Conservation (phyloP, 2,113 vertebrate species). For the Sphaerodactylus townsendi region DNA sequence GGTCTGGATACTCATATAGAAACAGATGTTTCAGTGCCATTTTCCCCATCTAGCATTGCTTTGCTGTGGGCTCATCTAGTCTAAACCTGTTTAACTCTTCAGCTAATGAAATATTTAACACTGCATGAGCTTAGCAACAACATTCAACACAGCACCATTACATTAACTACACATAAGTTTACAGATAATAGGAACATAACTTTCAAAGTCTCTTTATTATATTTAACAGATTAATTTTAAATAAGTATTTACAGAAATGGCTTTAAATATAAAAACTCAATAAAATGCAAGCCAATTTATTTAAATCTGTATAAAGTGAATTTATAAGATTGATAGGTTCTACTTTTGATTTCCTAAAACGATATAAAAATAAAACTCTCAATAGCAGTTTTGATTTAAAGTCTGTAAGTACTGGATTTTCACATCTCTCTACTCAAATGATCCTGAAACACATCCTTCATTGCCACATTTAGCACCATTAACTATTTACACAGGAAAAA, state of each 20-base stretch:
- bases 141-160: neutral
- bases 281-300: conserved; percentile 56
- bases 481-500: fast-evolving
- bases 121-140: neutral
- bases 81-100: too few species aligned
- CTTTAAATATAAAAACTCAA: conserved; percentile 73
- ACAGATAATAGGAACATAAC: conserved; percentile 14
- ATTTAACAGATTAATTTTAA: conserved; percentile 72
- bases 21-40: neutral
- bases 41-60: neutral
- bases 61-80: neutral
- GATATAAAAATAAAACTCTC: conserved; percentile 82
- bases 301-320: conserved; percentile 61
- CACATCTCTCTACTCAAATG: conserved; percentile 30
- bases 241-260: conserved; percentile 76
- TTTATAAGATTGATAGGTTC: conserved; percentile 40
- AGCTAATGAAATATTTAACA: neutral
- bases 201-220: conserved; percentile 80
- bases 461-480: conserved; percentile 49
- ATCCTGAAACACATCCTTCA: neutral
- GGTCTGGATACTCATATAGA: too few species aligned
- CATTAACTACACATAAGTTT: neutral
- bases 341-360: conserved; percentile 59
- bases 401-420: conserved; percentile 40
- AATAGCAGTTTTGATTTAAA: conserved; percentile 72